These are phyloP conservation scores for Caradrina kadenii DNA, from an alignment of 2,888 invertebrate genomes.

Conservation along the genomic window DNA sequence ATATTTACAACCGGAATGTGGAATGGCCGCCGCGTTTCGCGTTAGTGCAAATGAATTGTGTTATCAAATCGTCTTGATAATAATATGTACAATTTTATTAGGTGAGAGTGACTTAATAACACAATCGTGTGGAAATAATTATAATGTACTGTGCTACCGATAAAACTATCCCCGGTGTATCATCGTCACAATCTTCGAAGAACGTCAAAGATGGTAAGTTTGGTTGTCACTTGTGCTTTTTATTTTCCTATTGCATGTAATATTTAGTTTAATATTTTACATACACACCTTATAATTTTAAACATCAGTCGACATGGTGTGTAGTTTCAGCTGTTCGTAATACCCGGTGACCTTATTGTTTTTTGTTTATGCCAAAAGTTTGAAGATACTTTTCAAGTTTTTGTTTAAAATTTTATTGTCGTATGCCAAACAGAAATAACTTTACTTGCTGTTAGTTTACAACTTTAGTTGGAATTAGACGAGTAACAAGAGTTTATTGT, in stretches of 20 bases:
- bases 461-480: slow-evolving; percentile 1
- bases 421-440: slow-evolving; percentile 15
- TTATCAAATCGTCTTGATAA: slow-evolving; percentile 78
- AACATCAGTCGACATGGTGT: not conserved
- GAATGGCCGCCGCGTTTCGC: slow-evolving; percentile 89
- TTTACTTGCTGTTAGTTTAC: not conserved
- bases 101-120: slow-evolving; percentile 90
- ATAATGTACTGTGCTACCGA: slow-evolving; percentile 94
- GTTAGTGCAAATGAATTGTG: slow-evolving; percentile 81
- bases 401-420: slow-evolving; percentile 27
- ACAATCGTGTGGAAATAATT: slow-evolving; percentile 75
- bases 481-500: not conserved
- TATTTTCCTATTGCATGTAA: slow-evolving; percentile 51
- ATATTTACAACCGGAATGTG: slow-evolving; percentile 90
- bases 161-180: slow-evolving; percentile 94
- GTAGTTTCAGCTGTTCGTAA: not conserved
- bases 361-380: slow-evolving; percentile 60
- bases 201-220: slow-evolving; percentile 94
- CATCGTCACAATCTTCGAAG: slow-evolving; percentile 93
- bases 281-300: slow-evolving; percentile 7
- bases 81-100: slow-evolving; percentile 88
- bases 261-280: slow-evolving; percentile 6
- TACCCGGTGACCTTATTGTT: slow-evolving; percentile 3
- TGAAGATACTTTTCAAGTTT: slow-evolving; percentile 64
- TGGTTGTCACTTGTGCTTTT: slow-evolving; percentile 67